Percentiles rank a stretch among this genome's conserved stretches.
These are phyloP conservation scores for Petrocephalus zakoni DNA, from an alignment of 2,113 vertebrate genomes.

Conservation along the genomic window DNA sequence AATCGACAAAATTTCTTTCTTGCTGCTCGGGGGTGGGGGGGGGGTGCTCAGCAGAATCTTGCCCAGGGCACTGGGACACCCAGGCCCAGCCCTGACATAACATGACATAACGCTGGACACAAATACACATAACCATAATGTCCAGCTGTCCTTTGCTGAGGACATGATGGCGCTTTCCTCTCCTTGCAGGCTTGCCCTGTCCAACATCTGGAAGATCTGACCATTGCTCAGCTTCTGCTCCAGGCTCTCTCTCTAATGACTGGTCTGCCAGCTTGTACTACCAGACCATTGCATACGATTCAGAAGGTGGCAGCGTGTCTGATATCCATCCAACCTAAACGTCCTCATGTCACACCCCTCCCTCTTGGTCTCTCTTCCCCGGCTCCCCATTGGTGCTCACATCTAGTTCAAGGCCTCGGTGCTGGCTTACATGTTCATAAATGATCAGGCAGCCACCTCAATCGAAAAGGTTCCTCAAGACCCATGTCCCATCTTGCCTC, in stretches of 20 bases:
- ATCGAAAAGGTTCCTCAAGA: neutral
- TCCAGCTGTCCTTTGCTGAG: neutral
- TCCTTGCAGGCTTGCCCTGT: neutral
- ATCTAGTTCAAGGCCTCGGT: neutral
- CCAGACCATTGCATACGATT: neutral
- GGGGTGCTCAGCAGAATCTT: neutral
- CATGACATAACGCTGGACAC: neutral
- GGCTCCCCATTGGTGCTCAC: neutral
- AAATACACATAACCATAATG: neutral
- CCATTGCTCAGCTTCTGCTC: neutral
- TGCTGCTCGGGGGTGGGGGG: neutral
- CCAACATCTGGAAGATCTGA: neutral
- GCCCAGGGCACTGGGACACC: neutral
- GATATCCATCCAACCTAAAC: neutral
- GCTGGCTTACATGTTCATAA: neutral
- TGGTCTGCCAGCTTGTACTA: neutral
- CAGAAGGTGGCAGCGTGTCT: neutral
- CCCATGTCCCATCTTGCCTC: too few species aligned
- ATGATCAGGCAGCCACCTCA: neutral
- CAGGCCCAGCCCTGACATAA: neutral
- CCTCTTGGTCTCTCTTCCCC: neutral
- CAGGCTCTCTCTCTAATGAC: neutral
- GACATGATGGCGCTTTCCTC: neutral
- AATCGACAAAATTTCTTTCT: neutral
- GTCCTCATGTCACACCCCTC: neutral